A percentile compares a stretch with the other conserved stretches of the same genome.
These are phyloP conservation scores for Drymonia ruficornis DNA, from an alignment of 2,888 invertebrate genomes.

Conservation along the genomic window DNA sequence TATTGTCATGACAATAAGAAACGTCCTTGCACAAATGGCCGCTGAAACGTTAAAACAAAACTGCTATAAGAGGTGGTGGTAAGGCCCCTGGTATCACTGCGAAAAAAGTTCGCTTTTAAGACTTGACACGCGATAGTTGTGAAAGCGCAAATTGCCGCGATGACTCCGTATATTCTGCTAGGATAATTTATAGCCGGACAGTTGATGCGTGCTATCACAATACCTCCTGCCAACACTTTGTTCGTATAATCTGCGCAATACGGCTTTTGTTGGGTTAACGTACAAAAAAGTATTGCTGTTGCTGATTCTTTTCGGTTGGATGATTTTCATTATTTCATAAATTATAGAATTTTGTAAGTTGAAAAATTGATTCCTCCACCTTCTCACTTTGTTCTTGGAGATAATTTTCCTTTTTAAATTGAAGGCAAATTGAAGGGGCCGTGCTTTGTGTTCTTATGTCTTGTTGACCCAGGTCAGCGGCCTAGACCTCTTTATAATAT, in stretches of 20 bases:
- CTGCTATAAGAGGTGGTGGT: no score
- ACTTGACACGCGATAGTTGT: conserved; percentile 3
- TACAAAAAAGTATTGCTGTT: conserved; percentile 10
- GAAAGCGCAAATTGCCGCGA: conserved; percentile 33
- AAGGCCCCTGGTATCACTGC: not conserved
- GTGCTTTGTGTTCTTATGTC: conserved; percentile 4
- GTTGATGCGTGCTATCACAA: conserved; percentile 33
- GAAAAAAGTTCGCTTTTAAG: not conserved
- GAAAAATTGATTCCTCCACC: no score
- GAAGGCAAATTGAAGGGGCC: conserved; percentile 11
- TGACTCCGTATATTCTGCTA: conserved; percentile 33
- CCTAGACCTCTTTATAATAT: conserved; percentile 30
- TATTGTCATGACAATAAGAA: no score
- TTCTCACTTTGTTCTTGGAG: no score
- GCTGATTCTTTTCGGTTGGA: no score
- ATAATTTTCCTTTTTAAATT: no score
- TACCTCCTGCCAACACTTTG: conserved; percentile 19
- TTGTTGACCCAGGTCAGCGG: conserved; percentile 23
- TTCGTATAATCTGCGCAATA: conserved; percentile 25
- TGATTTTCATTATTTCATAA: no score
- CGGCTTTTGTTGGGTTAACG: conserved; percentile 22
- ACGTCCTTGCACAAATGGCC: no score
- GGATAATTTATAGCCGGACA: conserved; percentile 36
- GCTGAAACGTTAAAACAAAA: no score
- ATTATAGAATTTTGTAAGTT: no score